These are phyloP conservation scores for Netelia virgata DNA, from an alignment of 2,888 invertebrate genomes.

Conservation along the genomic window DNA sequence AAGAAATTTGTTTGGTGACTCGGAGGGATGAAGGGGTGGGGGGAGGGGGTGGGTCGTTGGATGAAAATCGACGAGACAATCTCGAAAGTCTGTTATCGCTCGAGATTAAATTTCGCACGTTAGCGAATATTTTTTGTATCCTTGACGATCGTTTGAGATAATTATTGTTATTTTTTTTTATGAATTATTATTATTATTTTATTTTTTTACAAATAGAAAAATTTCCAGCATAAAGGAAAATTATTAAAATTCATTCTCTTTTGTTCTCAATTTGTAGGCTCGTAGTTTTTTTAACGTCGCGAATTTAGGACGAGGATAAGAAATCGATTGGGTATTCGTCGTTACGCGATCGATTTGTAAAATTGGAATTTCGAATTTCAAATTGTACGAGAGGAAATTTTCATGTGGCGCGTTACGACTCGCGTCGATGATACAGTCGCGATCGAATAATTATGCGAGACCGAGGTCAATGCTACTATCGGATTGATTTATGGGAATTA, in stretches of 20 bases:
- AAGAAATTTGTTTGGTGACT: not conserved
- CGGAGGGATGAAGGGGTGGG: not conserved
- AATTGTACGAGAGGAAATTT: not conserved
- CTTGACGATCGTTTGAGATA: not conserved
- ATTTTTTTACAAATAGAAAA: too few species aligned
- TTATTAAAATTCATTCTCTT: too few species aligned
- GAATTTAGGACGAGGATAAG: too few species aligned
- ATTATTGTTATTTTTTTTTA: not conserved
- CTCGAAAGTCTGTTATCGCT: not conserved
- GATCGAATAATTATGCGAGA: conserved; percentile 44
- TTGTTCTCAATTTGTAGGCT: too few species aligned
- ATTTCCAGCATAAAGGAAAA: too few species aligned
- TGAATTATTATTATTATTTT: too few species aligned
- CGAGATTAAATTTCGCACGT: not conserved
- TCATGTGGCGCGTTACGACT: not conserved
- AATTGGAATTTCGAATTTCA: not conserved
- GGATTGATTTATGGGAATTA: conserved; percentile 34
- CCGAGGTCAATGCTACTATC: not conserved
- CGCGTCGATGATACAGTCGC: not conserved
- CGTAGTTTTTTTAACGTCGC: too few species aligned
- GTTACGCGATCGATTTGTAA: not conserved
- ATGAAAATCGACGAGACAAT: not conserved
- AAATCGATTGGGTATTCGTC: not conserved
- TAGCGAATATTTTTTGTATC: not conserved
- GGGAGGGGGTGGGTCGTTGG: not conserved